Evolutionary conservation across 1,140 invertebrate genomes (phyloP).

Genomic region (Andrena cerasifolii): DNA sequence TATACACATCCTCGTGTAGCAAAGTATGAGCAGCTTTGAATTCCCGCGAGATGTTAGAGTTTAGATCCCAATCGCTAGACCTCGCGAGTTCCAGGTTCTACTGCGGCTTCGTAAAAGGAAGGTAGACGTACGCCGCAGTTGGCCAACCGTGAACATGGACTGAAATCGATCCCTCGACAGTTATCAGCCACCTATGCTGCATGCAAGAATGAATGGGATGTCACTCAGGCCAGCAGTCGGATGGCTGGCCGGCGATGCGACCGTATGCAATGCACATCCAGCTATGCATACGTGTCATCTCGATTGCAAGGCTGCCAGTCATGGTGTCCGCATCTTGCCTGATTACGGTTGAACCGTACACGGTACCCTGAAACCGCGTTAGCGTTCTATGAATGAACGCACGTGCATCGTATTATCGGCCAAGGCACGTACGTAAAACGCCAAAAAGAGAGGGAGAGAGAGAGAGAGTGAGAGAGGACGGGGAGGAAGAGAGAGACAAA

Average conservation of each 20-base stretch:
- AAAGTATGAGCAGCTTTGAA: no score
- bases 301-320: constrained; percentile 19
- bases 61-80: no score
- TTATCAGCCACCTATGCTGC: not conserved
- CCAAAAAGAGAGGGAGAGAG: constrained; percentile 9
- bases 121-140: no score
- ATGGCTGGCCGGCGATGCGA: not conserved
- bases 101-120: no score
- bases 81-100: no score
- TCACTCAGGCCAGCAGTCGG: no score
- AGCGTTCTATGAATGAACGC: constrained; percentile 49
- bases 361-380: constrained; percentile 12
- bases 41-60: no score
- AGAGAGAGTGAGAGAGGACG: not conserved
- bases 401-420: constrained; percentile 39
- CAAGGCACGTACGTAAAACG: constrained; percentile 28
- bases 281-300: constrained; percentile 48
- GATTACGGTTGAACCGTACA: constrained; percentile 41
- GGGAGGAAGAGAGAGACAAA: not conserved
- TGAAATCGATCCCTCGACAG: not conserved
- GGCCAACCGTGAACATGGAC: no score
- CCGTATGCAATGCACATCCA: constrained; percentile 27
- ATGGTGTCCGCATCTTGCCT: constrained; percentile 36
- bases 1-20: no score
- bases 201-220: constrained; percentile 34